Percentiles rank a stretch among this genome's conserved stretches.
Conservation (phyloP, 2,797 vertebrate species). For the Malurus leucopterus region DNA sequence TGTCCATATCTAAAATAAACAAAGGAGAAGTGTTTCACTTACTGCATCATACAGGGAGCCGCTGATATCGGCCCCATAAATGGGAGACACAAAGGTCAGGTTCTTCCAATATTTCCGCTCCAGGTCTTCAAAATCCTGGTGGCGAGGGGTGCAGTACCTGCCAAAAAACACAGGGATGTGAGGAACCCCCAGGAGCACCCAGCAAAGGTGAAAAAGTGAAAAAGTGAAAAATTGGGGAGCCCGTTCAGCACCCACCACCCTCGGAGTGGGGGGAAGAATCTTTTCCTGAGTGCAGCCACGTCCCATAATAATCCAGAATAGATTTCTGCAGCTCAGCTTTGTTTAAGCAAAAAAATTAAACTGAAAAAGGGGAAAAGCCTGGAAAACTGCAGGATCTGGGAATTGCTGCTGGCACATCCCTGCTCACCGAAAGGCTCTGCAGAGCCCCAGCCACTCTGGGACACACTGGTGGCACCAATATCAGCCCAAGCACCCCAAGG, state of each 20-base stretch:
- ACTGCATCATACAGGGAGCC: constrained; percentile 93
- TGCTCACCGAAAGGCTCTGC: background rate
- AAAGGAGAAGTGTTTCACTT: constrained; percentile 37
- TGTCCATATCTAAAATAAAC: accelerated
- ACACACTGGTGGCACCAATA: accelerated
- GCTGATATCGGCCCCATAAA: constrained; percentile 95
- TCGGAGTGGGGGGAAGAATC: no score
- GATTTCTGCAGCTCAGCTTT: no score
- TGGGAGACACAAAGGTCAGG: constrained; percentile 92
- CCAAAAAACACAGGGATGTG: background rate
- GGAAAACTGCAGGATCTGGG: background rate
- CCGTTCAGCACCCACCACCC: no score
- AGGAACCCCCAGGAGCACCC: background rate
- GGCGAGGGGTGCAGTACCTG: constrained; percentile 94
- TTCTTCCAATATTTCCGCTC: constrained; percentile 99
- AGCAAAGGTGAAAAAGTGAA: no score
- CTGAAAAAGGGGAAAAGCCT: no score
- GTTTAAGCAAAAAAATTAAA: no score
- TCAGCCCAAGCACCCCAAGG: background rate
- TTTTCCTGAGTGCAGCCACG: no score
- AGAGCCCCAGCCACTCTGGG: background rate
- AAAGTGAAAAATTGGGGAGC: no score
- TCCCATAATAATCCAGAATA: no score
- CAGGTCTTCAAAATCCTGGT: constrained; percentile 95
- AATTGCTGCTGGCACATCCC: background rate